These are phyloP conservation scores for Calyptommatus sinebrachiatus DNA, from an alignment of 2,113 vertebrate species.

Conservation along the genomic window DNA sequence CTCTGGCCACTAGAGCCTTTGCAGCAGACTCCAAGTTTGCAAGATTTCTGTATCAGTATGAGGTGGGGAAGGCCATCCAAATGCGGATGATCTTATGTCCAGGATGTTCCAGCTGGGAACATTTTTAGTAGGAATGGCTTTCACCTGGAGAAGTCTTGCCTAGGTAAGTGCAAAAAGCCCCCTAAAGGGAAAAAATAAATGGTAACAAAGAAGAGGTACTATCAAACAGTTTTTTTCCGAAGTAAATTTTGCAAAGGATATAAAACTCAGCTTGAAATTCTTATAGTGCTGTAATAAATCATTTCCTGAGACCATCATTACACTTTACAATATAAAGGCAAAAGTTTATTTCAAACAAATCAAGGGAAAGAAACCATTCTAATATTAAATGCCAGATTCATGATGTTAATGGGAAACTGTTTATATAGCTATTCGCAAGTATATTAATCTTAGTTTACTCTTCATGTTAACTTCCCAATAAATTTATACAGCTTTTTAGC, in stretches of 20 bases:
- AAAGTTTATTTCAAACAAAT: constrained; percentile 40
- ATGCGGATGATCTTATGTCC: too few species aligned
- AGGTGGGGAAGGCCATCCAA: too few species aligned
- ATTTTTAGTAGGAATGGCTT: too few species aligned
- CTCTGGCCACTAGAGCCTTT: too few species aligned
- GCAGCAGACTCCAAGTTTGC: too few species aligned
- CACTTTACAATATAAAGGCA: constrained; percentile 38
- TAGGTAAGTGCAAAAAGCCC: too few species aligned
- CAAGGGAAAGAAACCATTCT: constrained; percentile 25
- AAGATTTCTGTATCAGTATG: too few species aligned
- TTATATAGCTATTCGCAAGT: constrained; percentile 7
- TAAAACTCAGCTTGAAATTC: constrained; percentile 51
- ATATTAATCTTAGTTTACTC: constrained; percentile 11
- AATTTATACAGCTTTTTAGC: background rate
- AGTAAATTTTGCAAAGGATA: constrained; percentile 56
- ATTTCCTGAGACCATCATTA: constrained; percentile 10
- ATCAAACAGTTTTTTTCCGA: constrained; percentile 58
- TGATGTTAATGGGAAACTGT: background rate
- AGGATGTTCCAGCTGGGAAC: too few species aligned
- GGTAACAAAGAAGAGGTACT: constrained; percentile 32
- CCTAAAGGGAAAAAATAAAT: background rate
- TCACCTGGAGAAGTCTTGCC: too few species aligned
- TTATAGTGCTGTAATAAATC: constrained; percentile 52
- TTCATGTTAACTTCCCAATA: background rate
- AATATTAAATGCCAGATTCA: background rate